Base-by-base conservation (phyloP, 2,113 vertebrate species). In the Zosterops lateralis region DNA sequence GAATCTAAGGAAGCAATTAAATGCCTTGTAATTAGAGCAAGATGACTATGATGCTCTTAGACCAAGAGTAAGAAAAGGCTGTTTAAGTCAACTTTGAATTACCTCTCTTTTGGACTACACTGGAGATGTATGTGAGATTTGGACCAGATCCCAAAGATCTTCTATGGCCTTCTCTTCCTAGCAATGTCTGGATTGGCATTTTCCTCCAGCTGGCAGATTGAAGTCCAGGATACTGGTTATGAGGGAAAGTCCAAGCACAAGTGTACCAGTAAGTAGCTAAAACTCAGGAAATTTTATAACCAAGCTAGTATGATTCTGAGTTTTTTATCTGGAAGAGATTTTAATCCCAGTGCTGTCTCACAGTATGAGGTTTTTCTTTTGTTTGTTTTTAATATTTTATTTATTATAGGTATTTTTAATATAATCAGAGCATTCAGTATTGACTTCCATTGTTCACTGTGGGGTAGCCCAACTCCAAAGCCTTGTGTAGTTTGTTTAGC, bases 401-500 rank as follows among this genome's bases (percentile, higher is more conserved):
- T 58, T 62, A 21, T n/a, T 45, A 8, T 8, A 12, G 9, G 8
- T 48, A 47, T 45, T 78, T 77, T 84, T 40, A 32, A 24, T 60
- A 54, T 60, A 60, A 85, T 58, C 22, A 47, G 22, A 42, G 13
- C 1, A 40, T 62, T 83, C 38, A 87, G 0, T 29, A 38, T 42
- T 36, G 7, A 28, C 28, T 89, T 89, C 44, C 34, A 15, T 17
- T 56, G 12, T 36, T 84, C 34, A 25, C 15, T 38, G 14, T 14
- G 42, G 21, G 8, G 6, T 62, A 24, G 22, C 20, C 16, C 18
- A 56, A 10, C 21, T 87, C n/a, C 57, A 58, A 22, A 79, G 44
- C 3, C 0, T 57, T 0, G 1, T 34, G 40, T 7, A 51, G 15
- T 38, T 87, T 78, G 7, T 51, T 10, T 22, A 31, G 19, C 36